Evolutionary conservation across 2,113 vertebrate genomes (phyloP).

Genomic region (Sarotherodon lohbergeri): DNA sequence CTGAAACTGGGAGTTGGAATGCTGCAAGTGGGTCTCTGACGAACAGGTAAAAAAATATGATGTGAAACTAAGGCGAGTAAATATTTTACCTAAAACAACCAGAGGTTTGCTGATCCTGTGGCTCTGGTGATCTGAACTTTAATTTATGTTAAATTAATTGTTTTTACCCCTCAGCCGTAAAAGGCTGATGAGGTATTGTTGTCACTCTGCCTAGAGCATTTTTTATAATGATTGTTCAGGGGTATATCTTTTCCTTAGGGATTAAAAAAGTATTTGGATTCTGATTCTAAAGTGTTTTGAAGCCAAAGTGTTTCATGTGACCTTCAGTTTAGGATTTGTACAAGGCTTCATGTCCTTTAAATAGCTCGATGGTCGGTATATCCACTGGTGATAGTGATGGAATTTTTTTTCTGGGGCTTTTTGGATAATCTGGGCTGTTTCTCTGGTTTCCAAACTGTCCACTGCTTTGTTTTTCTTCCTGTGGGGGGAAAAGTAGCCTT

Average conservation of each 20-base stretch:
- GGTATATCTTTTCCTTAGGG: background rate
- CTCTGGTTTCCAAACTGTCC: slow-evolving; percentile 31
- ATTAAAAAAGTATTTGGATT: background rate
- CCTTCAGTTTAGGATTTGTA: background rate
- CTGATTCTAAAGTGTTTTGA: background rate
- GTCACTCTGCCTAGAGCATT: background rate
- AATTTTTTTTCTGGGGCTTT: background rate
- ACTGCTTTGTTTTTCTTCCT: slow-evolving; percentile 29
- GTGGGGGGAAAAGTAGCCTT: background rate
- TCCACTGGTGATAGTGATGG: background rate
- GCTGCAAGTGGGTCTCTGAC: background rate
- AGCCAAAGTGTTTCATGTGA: background rate
- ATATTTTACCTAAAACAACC: background rate
- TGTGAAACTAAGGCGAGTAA: background rate
- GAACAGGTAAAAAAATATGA: background rate
- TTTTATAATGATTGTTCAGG: background rate
- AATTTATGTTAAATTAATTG: background rate
- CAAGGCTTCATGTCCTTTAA: background rate
- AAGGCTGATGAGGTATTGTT: background rate
- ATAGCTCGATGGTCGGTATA: background rate
- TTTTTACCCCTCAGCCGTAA: background rate
- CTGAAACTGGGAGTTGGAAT: background rate
- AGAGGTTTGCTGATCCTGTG: background rate
- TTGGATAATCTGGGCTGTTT: slow-evolving; percentile 8
- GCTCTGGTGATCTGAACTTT: background rate